These are phyloP conservation scores for Dastarcus helophoroides DNA, from an alignment of 2,888 invertebrate genomes.

Conservation along the genomic window DNA sequence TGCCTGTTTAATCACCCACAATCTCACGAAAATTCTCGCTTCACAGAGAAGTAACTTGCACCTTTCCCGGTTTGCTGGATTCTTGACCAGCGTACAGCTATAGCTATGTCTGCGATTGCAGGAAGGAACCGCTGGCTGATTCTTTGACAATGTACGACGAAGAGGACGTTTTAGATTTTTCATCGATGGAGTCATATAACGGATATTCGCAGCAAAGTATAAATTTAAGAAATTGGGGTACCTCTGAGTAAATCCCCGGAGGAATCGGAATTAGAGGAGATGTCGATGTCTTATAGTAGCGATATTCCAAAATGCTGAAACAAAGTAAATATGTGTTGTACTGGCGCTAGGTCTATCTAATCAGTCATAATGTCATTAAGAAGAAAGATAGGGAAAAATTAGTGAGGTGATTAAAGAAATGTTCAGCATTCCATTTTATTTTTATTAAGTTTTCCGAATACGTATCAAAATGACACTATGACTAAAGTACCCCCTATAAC, in stretches of 20 bases:
- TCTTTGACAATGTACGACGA: slow-evolving; percentile 47
- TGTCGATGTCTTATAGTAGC: slow-evolving; percentile 77
- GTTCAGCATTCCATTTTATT: too few relatives aligned
- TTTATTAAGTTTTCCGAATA: too few relatives aligned
- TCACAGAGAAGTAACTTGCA: slow-evolving; percentile 8
- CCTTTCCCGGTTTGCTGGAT: background rate
- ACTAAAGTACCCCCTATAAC: too few relatives aligned
- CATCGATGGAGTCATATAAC: slow-evolving; percentile 67
- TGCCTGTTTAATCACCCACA: too few relatives aligned
- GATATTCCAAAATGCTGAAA: slow-evolving; percentile 69
- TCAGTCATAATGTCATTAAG: too few relatives aligned
- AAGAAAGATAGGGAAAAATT: too few relatives aligned
- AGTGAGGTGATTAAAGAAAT: too few relatives aligned
- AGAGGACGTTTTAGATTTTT: slow-evolving; percentile 42
- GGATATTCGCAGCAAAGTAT: slow-evolving; percentile 83
- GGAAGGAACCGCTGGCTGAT: slow-evolving; percentile 43
- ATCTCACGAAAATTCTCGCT: too few relatives aligned
- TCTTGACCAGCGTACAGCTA: background rate
- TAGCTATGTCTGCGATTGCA: slow-evolving; percentile 7
- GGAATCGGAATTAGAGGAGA: slow-evolving; percentile 85
- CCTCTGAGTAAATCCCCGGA: slow-evolving; percentile 75
- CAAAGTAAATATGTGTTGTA: too few relatives aligned
- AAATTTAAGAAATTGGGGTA: slow-evolving; percentile 72
- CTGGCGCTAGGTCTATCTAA: too few relatives aligned
- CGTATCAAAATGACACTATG: too few relatives aligned